Conservation (phyloP, 2,888 invertebrate species). For the Drosophila gaucha region DNA sequence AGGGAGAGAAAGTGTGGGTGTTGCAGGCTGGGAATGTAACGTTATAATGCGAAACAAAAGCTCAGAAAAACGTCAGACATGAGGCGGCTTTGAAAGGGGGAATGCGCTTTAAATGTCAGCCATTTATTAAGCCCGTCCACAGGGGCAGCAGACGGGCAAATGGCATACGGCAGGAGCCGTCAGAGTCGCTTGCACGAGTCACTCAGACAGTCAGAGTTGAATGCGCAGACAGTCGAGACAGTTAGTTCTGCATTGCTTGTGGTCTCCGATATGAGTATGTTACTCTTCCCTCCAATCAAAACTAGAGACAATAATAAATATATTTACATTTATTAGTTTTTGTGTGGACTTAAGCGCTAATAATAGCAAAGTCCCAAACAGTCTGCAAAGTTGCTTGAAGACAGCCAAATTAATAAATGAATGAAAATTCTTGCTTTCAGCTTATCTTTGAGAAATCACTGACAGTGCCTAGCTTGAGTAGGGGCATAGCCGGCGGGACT, state of each 20-base stretch:
- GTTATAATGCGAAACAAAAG: constrained; percentile 65
- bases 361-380: not conserved
- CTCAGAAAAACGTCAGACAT: constrained; percentile 60
- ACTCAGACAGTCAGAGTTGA: constrained; percentile 51
- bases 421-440: too few species aligned
- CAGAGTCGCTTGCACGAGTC: constrained; percentile 53
- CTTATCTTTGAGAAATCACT: too few species aligned
- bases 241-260: constrained; percentile 15
- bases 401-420: not conserved
- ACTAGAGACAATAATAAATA: not conserved
- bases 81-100: constrained; percentile 29
- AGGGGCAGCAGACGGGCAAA: constrained; percentile 56
- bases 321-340: constrained; percentile 2
- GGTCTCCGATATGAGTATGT: constrained; percentile 5
- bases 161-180: constrained; percentile 39
- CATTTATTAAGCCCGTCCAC: constrained; percentile 64
- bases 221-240: constrained; percentile 45
- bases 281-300: not conserved
- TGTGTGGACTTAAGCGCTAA: not conserved
- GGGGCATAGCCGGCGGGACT: too few species aligned
- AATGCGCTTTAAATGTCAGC: constrained; percentile 68
- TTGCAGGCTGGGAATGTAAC: constrained; percentile 50
- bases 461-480: too few species aligned
- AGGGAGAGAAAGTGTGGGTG: constrained; percentile 32
- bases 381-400: not conserved